Evolutionary conservation across 1,140 invertebrate species (phyloP), one percentile per base, ranked within the genome.

Genomic region (Leucophenga varia): DNA sequence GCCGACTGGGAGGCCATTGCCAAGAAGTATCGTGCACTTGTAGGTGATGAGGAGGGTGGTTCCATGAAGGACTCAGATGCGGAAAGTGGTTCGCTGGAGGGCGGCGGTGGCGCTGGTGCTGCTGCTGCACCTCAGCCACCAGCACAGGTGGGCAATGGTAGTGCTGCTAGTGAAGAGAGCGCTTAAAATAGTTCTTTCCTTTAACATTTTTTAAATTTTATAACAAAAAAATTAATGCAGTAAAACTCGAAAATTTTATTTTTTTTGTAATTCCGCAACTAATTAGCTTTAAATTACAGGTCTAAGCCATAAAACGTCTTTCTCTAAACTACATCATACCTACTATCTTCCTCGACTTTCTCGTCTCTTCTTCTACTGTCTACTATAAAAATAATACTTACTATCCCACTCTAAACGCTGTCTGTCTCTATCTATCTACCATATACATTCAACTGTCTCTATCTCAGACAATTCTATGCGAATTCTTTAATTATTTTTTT

Each of bases 1-100:
- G 87, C 91, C 3, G 91, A 95, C 71, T 95, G 93, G 93, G 87
- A 91, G 55, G 79, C 84, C 1, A 93, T 95, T 19, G 86, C 90
- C 7, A 89, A 89, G 73, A 92, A 92, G 61, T 95, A 94, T 69
- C 80, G 90, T n/a, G 85, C 86, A 0, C 77, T 94, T 2, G 63
- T 74, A 3, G 73, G 72, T 38, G 64, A 72, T 43, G 73, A 75
- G 48, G 73, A 75, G 40, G 63, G 63, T 2, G 63, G 68, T 8
- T 75, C 73, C 1, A 41, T 75, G 2, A 73, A 73, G 55, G 72
- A 75, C 17, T 72, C 70, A 18, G 71, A 75, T 42, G 72, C 63
- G 13, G 72, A 75, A 47, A 71, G 60, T 14, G 65, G 59, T 13
- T 71, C 67, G 16, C 57, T 60, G 39, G 71, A 74, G 40, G 71